Base-by-base conservation (phyloP, 2,888 invertebrate genomes). In the Idaea straminata region DNA sequence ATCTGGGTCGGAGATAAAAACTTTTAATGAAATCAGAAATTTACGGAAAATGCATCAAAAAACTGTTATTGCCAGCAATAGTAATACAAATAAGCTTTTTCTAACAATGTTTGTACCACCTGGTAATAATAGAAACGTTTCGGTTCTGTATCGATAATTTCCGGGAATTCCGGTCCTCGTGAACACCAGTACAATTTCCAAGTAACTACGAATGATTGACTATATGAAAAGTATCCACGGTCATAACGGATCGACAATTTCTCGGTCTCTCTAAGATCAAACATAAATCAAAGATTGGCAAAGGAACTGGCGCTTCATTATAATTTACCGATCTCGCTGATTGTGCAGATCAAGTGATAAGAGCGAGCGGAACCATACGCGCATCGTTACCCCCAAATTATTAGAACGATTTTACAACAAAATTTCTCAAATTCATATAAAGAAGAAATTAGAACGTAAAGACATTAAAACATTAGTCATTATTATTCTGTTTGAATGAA, bases 1-100 rank as follows among this genome's bases (percentile, higher is more conserved):
- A 86, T 84, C 74, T 82, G 76, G 87, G 84, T 81, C 83, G 82
- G 62, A 64, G 36, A 62, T 25, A 64, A 13, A 47, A 47, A 47
- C 13, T 47, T 47, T 47, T 47, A 47, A 10, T 10, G 10, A 47
- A 47, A 47, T 6, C 13, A 13, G 47, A 47, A 13, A 47, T 0
- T 47, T 10, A 47, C 2, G 47, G 10, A 4, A 47, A 10, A 47
- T 47, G 7, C 10, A 13, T 7, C 47, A 47, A 10, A 13, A 5
- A 13, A 47, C 47, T 13, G 5, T 47, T 47, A 47, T 47, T 47
- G 47, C 10, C 10, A 10, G 7, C 13, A 10, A 13, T 47, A 13
- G 47, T 47, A 13, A 47, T 13, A 13, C 10, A 47, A 4, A 10
- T 0, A 47, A 47, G 25, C 25, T 25, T 25, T 25, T 25, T 25